A percentile compares a stretch with the other conserved stretches of the same genome.
Conservation (phyloP, 2,888 invertebrate species). For the Exephanes ischioxanthus region DNA sequence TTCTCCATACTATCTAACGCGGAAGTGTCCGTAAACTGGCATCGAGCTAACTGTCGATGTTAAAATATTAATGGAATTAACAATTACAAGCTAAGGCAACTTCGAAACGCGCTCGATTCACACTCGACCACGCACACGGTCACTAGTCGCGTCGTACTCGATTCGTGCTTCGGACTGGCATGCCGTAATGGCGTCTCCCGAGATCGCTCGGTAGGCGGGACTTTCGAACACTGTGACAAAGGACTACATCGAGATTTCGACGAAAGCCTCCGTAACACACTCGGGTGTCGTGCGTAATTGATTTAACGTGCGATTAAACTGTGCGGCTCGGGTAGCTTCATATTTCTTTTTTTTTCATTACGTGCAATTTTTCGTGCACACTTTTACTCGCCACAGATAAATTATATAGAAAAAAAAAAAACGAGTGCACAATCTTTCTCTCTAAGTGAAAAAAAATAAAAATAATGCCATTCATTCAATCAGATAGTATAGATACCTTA, state of each 20-base stretch:
- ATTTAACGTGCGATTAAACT: not conserved
- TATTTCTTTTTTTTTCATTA: not conserved
- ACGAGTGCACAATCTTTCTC: not conserved
- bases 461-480: slow-evolving; percentile 48
- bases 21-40: slow-evolving; percentile 14
- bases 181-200: too few species aligned
- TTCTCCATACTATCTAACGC: slow-evolving; percentile 32
- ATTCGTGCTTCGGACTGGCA: too few species aligned
- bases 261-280: too few species aligned
- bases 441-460: not conserved
- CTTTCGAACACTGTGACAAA: too few species aligned
- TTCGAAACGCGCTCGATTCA: slow-evolving; percentile 41
- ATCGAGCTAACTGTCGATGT: slow-evolving; percentile 25
- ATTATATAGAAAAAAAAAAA: not conserved
- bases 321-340: not conserved
- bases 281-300: too few species aligned
- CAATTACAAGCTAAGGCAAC: slow-evolving; percentile 27
- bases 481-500: slow-evolving; percentile 83
- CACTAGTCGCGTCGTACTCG: too few species aligned
- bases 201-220: too few species aligned
- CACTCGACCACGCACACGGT: not conserved
- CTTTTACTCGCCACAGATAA: not conserved
- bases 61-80: not conserved
- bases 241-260: too few species aligned
- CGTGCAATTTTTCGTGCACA: not conserved